Percentiles rank a stretch among this genome's conserved stretches.
These are phyloP conservation scores for Hystrix cristata DNA, from an alignment of 2,113 vertebrate genomes.

Conservation along the genomic window DNA sequence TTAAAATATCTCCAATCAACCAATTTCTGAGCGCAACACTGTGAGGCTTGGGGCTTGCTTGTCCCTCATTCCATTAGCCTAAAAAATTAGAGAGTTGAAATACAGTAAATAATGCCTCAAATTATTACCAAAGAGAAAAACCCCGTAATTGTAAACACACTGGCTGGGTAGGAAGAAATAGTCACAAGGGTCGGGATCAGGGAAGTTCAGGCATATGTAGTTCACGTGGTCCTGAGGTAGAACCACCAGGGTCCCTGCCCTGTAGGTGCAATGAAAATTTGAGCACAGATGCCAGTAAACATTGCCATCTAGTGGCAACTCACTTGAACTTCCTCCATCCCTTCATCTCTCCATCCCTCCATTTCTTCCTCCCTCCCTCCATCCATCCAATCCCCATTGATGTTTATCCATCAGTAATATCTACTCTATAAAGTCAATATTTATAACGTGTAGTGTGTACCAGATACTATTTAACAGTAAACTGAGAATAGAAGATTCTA, in stretches of 20 bases:
- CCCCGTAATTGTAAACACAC: not conserved
- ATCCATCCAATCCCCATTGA: not conserved
- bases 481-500: not conserved
- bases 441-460: rapidly evolving
- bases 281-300: not conserved
- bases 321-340: not conserved
- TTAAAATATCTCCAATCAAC: not conserved
- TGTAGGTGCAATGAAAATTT: not conserved
- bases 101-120: not conserved
- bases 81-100: not conserved
- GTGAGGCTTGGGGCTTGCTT: not conserved
- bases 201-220: rapidly evolving
- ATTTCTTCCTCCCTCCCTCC: not conserved
- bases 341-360: not conserved
- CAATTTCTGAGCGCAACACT: not conserved
- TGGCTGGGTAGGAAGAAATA: not conserved
- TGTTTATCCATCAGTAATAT: not conserved
- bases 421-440: not conserved
- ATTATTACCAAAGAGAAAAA: not conserved
- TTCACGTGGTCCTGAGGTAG: rapidly evolving
- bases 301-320: conserved; percentile 69
- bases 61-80: not conserved
- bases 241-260: rapidly evolving
- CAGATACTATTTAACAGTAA: not conserved
- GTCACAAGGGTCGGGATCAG: rapidly evolving